Evolutionary conservation across 2,113 vertebrate genomes (phyloP).

Genomic region (Rousettus leschenaultii): DNA sequence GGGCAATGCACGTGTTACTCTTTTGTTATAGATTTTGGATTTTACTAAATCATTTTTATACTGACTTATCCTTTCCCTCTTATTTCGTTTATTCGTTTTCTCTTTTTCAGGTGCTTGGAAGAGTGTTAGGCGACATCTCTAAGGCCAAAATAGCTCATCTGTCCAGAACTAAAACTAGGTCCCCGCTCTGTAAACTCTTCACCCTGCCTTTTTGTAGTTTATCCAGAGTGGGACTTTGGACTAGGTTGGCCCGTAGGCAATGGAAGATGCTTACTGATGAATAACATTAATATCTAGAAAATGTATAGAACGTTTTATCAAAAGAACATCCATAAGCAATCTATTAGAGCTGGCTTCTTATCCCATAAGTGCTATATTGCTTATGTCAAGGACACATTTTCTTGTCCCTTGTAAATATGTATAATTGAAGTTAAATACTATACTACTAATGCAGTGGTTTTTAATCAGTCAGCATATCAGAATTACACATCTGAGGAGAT

Average conservation of each 20-base stretch:
- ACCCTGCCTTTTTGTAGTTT: not conserved
- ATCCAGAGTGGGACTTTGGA: not conserved
- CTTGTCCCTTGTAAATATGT: not conserved
- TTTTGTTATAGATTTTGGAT: not conserved
- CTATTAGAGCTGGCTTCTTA: not conserved
- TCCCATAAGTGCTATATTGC: not conserved
- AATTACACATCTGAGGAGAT: not conserved
- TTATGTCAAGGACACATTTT: not conserved
- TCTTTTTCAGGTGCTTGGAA: not conserved
- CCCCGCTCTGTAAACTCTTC: not conserved
- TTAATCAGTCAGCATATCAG: not conserved
- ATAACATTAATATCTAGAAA: not conserved
- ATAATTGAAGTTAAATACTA: not conserved
- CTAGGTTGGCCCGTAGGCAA: not conserved
- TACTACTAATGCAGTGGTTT: not conserved
- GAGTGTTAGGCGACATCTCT: not conserved
- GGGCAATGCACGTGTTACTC: fast-evolving
- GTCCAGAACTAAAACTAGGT: not conserved
- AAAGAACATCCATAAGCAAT: not conserved
- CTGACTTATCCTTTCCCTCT: not conserved
- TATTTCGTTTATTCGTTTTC: not conserved
- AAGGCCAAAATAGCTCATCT: not conserved
- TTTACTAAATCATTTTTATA: not conserved
- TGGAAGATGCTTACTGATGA: not conserved
- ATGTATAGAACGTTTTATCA: not conserved